Percentiles rank a stretch among this genome's conserved stretches.
Evolutionary conservation across 1,140 invertebrate genomes (phyloP).

Genomic region (Micrasema minimum): DNA sequence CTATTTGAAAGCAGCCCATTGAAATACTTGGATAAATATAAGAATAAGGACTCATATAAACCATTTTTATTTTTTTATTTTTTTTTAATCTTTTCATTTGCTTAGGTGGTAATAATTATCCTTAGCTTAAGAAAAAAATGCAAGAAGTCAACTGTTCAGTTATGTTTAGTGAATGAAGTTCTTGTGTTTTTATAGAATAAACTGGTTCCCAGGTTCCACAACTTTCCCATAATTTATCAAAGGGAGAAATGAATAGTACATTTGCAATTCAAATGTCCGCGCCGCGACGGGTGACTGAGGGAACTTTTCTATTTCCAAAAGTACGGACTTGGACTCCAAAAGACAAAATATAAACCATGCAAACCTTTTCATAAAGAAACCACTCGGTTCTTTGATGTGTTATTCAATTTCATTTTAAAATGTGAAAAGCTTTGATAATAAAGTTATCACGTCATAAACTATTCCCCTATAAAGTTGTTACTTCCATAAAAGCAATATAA

Average conservation of each 20-base stretch:
- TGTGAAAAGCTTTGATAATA: background rate
- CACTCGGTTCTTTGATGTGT: slow-evolving; percentile 1
- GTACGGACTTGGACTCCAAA: slow-evolving; percentile 30
- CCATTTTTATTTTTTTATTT: too few relatives aligned
- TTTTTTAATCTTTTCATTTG: too few relatives aligned
- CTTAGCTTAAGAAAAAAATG: too few relatives aligned
- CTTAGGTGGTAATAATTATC: too few relatives aligned
- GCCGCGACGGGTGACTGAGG: slow-evolving; percentile 34
- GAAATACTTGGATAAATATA: too few relatives aligned
- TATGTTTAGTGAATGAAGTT: slow-evolving; percentile 8
- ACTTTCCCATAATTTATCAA: slow-evolving; percentile 53
- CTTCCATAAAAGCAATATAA: too few relatives aligned
- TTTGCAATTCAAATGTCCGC: slow-evolving; percentile 52
- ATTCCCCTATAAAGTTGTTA: background rate
- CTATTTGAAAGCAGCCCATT: too few relatives aligned
- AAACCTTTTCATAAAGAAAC: background rate
- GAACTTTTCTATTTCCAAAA: slow-evolving; percentile 42
- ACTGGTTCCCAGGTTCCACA: slow-evolving; percentile 40
- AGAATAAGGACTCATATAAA: too few relatives aligned
- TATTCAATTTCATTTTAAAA: background rate
- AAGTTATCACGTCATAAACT: background rate
- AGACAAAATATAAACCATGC: slow-evolving; percentile 32
- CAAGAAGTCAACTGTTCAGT: background rate
- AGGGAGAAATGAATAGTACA: slow-evolving; percentile 50
- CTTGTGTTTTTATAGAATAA: slow-evolving; percentile 48